Evolutionary conservation across 2,888 invertebrate genomes (phyloP), one percentile per base, ranked within the genome.

Genomic region (Caenorhabditis angaria): DNA sequence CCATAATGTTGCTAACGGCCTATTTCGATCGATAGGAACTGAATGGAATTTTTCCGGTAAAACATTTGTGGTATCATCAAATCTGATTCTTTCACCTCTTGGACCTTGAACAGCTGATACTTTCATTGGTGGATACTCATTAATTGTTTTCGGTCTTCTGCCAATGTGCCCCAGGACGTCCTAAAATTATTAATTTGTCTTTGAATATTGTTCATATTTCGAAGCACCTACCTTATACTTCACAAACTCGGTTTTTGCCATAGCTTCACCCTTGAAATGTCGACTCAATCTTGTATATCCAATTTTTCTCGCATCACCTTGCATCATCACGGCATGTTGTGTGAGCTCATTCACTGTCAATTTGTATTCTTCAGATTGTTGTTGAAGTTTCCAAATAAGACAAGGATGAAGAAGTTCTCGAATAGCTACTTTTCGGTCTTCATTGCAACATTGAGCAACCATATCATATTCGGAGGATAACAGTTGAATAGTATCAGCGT

Each of bases 41-140:
- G 18, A 24, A 47, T 41, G 25, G 10, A 58, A 58, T 18, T 14
- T 1, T 41, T 47, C 25, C 1, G 47, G 27, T 4, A 58, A 18
- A 20, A 22, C 25, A 18, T 35, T 12, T n/a, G 12, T 58, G 6
- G 47, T 25, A 18, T 47, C 35, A 25, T 58, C 58, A 27, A 58
- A 58, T 35, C 58, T 12, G 8, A 72, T 67, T 29, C 67, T 50
- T 55, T 72, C 72, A 2, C 72, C 72, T 28, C 65, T 35, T n/a
- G 72, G 72, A 12, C 72, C 72, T 41, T 41, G 58, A 41, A 58
- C 47, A 12, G 58, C 58, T 12, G 58, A 58, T 18, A 58, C 58
- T 58, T 35, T 20, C 22, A 25, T 47, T 18, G 22, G 18, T 18
- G 35, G 58, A 18, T 24, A 41, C 12, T 25, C 27, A 24, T 24